A percentile compares a stretch with the other conserved stretches of the same genome.
These are phyloP conservation scores for Plagodis pulveraria DNA, from an alignment of 2,888 invertebrate genomes.

Conservation along the genomic window DNA sequence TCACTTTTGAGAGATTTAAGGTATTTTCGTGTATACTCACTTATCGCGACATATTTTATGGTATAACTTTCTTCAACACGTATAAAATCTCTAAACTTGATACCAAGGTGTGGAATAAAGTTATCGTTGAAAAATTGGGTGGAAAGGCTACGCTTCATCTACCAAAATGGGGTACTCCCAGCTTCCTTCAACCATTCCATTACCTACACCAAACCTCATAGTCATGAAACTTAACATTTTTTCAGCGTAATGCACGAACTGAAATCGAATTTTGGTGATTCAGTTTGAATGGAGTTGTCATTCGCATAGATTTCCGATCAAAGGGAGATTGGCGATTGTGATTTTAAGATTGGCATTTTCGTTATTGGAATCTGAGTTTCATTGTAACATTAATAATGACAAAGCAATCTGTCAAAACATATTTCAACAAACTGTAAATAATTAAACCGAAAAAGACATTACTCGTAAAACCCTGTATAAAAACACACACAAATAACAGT, in stretches of 20 bases:
- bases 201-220: constrained; percentile 1
- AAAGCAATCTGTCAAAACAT: no score
- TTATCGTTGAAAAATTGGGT: not conserved
- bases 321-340: not conserved
- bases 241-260: constrained; percentile 20
- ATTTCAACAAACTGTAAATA: no score
- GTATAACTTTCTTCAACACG: no score
- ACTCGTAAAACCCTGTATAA: no score
- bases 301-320: constrained; percentile 16
- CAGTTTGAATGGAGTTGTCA: constrained; percentile 15
- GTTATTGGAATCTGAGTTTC: no score
- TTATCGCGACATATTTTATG: no score
- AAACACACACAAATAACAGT: no score
- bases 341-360: not conserved
- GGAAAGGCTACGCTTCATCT: constrained; percentile 18
- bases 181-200: constrained; percentile 4
- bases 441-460: no score
- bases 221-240: constrained; percentile 9
- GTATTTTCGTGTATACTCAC: no score
- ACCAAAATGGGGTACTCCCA: constrained; percentile 4
- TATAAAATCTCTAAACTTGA: no score
- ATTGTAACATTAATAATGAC: no score
- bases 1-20: no score
- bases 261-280: constrained; percentile 24
- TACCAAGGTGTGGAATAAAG: not conserved